Evolutionary conservation across 2,797 vertebrate species (phyloP).

Genomic region (Melanitta fusca): DNA sequence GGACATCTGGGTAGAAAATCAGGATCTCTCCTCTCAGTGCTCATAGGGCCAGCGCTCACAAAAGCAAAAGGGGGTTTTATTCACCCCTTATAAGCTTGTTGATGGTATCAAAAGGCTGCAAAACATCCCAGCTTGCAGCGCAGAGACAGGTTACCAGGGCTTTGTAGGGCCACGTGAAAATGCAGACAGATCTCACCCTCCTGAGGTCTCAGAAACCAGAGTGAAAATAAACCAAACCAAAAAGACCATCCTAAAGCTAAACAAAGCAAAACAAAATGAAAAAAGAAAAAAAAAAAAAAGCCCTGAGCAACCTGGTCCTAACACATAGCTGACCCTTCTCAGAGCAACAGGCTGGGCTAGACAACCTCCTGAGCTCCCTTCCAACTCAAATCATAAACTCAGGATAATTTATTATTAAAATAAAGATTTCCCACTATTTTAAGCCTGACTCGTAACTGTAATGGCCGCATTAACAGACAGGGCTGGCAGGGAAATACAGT

Average conservation of each 20-base stretch:
- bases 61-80: background rate
- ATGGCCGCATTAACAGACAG: background rate
- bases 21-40: background rate
- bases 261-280: background rate
- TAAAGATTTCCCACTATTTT: background rate
- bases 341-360: background rate
- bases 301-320: background rate
- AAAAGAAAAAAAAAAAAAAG: background rate
- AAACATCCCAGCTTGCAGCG: background rate
- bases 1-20: constrained; percentile 40
- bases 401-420: background rate
- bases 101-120: constrained; percentile 2
- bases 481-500: background rate
- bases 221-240: background rate
- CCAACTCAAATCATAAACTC: background rate
- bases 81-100: background rate
- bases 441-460: background rate
- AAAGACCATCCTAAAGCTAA: too few relatives aligned
- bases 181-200: background rate
- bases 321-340: background rate
- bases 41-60: background rate
- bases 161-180: background rate
- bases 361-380: background rate
- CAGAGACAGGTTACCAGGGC: background rate
- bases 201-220: background rate